phyloP scores from a whole-genome alignment of 2,113 vertebrate species.

The Mugil cephalus region DNA sequence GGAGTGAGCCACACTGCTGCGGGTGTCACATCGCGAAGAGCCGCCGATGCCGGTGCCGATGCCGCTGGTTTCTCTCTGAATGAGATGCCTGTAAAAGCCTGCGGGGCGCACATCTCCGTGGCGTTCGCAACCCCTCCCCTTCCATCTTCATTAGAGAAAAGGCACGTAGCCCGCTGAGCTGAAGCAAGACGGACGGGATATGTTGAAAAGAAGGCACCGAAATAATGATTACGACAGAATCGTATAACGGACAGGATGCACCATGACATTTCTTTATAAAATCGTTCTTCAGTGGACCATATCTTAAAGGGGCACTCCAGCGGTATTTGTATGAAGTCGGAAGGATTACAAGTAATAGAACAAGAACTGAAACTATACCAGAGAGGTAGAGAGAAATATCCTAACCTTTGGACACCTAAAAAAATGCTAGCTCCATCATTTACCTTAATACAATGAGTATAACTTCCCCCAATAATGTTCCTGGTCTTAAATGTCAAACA shows the following conservation, averaged over 20 bases:
- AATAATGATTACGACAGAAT: not conserved
- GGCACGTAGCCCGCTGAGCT: not conserved
- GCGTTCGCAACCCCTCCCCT: conserved; percentile 55
- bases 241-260: no score
- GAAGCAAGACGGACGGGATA: conserved; percentile 8
- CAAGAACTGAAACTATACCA: no score
- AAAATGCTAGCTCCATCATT: not conserved
- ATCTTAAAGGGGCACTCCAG: no score
- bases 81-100: conserved; percentile 41
- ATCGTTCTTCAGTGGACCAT: no score
- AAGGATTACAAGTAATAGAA: not conserved
- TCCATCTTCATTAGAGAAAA: not conserved
- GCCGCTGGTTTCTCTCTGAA: conserved; percentile 7
- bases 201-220: conserved; percentile 30
- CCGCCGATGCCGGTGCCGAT: conserved; percentile 2
- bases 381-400: no score
- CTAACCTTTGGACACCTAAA: no score
- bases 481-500: not conserved
- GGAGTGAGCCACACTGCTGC: conserved; percentile 1
- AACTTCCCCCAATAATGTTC: no score
- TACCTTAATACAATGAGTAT: not conserved
- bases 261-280: no score
- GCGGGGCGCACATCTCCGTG: conserved; percentile 7
- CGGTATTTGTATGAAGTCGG: no score
- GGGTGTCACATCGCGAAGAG: conserved; percentile 25